phyloP scores from a whole-genome alignment of 2,888 invertebrate genomes.

The Rhingia campestris region DNA sequence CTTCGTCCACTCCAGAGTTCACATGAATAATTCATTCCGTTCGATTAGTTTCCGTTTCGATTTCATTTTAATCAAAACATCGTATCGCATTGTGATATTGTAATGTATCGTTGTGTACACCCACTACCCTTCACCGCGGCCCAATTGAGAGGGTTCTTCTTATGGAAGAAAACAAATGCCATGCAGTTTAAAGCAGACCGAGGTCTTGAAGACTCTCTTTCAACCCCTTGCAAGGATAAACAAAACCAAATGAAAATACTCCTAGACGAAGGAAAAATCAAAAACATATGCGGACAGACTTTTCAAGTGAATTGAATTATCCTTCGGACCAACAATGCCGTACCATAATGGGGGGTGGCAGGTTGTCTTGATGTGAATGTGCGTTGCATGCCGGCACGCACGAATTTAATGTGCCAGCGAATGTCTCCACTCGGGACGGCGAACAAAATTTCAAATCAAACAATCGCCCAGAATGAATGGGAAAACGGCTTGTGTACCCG shows the following conservation, averaged over 20 bases:
- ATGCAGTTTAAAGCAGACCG: constrained; percentile 2
- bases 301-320: constrained; percentile 73
- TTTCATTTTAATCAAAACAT: constrained; percentile 74
- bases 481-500: constrained; percentile 11
- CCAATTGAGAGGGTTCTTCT: background rate
- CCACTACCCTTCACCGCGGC: constrained; percentile 8
- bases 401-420: constrained; percentile 14
- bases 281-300: constrained; percentile 67
- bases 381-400: constrained; percentile 71
- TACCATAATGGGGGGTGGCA: constrained; percentile 19
- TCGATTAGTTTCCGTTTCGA: constrained; percentile 74
- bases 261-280: constrained; percentile 14
- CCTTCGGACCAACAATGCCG: constrained; percentile 58
- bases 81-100: constrained; percentile 51
- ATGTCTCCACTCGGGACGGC: constrained; percentile 29
- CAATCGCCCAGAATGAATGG: constrained; percentile 63
- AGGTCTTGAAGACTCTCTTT: constrained; percentile 61
- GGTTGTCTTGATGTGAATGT: constrained; percentile 29
- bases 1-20: constrained; percentile 68
- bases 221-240: constrained; percentile 49
- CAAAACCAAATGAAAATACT: constrained; percentile 36
- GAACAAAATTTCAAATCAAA: constrained; percentile 64
- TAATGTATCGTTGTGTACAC: constrained; percentile 51
- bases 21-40: constrained; percentile 74
- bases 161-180: constrained; percentile 65